Evolutionary conservation across 37 sponge, comb jelly and placozoan genomes (phyloP).

Genomic region (Eunapius fragilis): DNA sequence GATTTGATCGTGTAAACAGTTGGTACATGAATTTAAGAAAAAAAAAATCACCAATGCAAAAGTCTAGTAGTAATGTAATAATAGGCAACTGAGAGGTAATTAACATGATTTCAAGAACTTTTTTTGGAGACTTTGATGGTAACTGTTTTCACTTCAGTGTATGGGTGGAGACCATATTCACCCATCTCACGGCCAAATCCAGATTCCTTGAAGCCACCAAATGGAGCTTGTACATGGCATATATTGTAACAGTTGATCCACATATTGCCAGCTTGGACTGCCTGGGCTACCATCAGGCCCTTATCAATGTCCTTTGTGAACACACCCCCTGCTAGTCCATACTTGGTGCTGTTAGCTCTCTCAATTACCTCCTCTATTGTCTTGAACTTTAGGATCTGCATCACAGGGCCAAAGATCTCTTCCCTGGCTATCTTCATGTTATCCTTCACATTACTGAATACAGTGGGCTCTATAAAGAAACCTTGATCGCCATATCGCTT

Average conservation of each 20-base stretch:
- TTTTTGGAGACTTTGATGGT: conserved; percentile 54
- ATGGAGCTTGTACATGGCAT: conserved; percentile 69
- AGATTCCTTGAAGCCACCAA: conserved; percentile 94
- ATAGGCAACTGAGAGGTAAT: too few relatives aligned
- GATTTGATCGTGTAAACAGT: too few relatives aligned
- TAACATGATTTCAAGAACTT: not conserved
- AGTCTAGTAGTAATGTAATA: too few relatives aligned
- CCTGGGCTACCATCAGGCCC: conserved; percentile 72
- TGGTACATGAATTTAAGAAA: too few relatives aligned
- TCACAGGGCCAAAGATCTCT: conserved; percentile 96
- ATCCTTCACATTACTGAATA: conserved; percentile 85
- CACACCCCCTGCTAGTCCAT: conserved; percentile 87
- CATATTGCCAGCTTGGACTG: conserved; percentile 80
- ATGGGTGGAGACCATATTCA: conserved; percentile 89
- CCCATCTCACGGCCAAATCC: conserved; percentile 92
- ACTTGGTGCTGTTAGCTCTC: conserved; percentile 84
- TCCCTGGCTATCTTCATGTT: conserved; percentile 91
- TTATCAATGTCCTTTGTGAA: conserved; percentile 79
- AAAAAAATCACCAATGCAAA: too few relatives aligned
- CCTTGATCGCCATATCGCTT: conserved; percentile 84
- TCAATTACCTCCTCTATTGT: conserved; percentile 87
- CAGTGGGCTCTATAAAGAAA: conserved; percentile 91
- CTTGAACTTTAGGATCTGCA: conserved; percentile 93
- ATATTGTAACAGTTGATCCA: conserved; percentile 89
- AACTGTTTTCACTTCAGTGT: conserved; percentile 87